phyloP scores from a whole-genome alignment of 2,113 vertebrate species.

The Myiozetetes cayanensis region DNA sequence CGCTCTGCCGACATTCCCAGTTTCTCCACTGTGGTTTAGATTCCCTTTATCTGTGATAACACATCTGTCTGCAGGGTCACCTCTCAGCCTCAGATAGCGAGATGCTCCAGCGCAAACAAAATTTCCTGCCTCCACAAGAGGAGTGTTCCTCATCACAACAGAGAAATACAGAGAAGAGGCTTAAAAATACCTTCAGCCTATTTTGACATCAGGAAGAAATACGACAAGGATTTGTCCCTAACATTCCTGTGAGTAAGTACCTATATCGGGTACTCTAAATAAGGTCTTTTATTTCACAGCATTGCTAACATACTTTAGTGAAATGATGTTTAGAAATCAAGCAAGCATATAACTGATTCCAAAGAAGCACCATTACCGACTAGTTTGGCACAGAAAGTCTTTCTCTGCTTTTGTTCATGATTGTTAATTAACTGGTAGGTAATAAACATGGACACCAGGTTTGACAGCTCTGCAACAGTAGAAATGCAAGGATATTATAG shows the following conservation, averaged over 20 bases:
- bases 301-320: not conserved
- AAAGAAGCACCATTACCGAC: not conserved
- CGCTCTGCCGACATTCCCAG: not conserved
- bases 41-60: not conserved
- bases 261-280: not conserved
- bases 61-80: not conserved
- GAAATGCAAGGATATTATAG: rapidly evolving
- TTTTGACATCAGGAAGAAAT: not conserved
- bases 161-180: not conserved
- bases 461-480: not conserved
- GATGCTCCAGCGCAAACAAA: not conserved
- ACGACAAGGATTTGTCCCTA: not conserved
- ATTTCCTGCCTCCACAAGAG: not conserved
- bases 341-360: not conserved
- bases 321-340: not conserved
- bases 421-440: constrained; percentile 16
- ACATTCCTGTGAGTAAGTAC: not conserved
- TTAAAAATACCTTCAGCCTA: not conserved
- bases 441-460: not conserved
- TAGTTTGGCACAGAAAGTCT: not conserved
- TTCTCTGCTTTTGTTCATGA: not conserved
- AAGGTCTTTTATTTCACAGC: not conserved
- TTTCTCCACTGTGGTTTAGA: not conserved
- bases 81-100: not conserved
- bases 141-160: not conserved